These are phyloP conservation scores for Acestrorhynchus altus DNA, from an alignment of 2,797 vertebrate genomes.

Conservation along the genomic window DNA sequence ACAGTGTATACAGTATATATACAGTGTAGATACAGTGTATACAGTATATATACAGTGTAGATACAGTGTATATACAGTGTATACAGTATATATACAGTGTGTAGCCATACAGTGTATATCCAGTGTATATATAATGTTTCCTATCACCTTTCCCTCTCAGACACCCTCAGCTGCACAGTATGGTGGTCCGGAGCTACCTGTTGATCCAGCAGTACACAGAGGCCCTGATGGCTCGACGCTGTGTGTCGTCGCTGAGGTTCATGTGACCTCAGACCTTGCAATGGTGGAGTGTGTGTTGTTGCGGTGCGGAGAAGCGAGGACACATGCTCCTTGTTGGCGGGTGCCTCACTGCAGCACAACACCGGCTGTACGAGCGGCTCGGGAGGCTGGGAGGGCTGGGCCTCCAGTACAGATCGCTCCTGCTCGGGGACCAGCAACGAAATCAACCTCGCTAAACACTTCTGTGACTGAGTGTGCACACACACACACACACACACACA, in stretches of 20 bases:
- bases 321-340: constrained; percentile 96
- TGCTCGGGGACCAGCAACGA: constrained; percentile 91
- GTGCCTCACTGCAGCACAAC: constrained; percentile 94
- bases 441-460: constrained; percentile 85
- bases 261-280: constrained; percentile 96
- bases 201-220: constrained; percentile 98
- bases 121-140: too few species aligned
- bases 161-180: constrained; percentile 95
- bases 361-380: too few species aligned
- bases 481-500: background rate
- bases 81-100: too few species aligned
- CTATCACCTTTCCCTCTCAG: constrained; percentile 80
- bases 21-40: too few species aligned
- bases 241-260: constrained; percentile 87
- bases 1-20: too few species aligned
- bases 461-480: constrained; percentile 65
- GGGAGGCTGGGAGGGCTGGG: constrained; percentile 95
- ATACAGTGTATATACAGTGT: too few species aligned
- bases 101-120: too few species aligned
- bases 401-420: constrained; percentile 91
- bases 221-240: constrained; percentile 94
- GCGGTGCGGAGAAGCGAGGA: constrained; percentile 83
- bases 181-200: constrained; percentile 98
- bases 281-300: constrained; percentile 96
- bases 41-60: too few species aligned